Evolutionary conservation across 2,888 invertebrate genomes (phyloP), one percentile per base, ranked within the genome.

Genomic region (Hetaerina titia): DNA sequence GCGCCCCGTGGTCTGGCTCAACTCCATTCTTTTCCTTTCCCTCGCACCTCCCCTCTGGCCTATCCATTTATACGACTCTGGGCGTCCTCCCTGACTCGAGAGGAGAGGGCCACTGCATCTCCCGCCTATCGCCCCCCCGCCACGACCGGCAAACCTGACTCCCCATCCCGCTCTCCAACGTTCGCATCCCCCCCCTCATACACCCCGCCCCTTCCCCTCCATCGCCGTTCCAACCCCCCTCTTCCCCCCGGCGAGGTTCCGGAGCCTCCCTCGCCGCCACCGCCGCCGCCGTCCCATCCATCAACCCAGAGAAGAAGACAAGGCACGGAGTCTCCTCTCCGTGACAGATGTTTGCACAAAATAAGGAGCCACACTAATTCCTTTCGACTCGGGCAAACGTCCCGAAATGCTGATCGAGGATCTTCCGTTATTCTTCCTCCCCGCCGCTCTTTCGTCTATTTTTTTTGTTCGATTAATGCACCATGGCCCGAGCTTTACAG

Each of bases 321-420:
- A 90, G 64, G 45, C 64, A 45, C 64, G 45, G 69, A 69, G 81
- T 31, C 56, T 74, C 56, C 92, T 25, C 64, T 69, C n/a, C 9
- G 92, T 92, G 92, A 92, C 92, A 92, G 92, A 45, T 92, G 92
- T 92, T 69, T 92, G 92, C 56, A 69, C 64, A 69, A 92, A 92
- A 92, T 56, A 64, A 45, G 31, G 31, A 92, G 92, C 15, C 69
- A 57, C 15, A 22, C 92, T 74, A 74, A 92, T 92, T 74, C 92
- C 92, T 69, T 74, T 56, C 22, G 69, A 74, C 92, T 64, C 69
- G 45, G 56, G 56, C 56, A 92, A 81, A 56, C 63, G n/a, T 90
- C 64, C 9, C 56, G 69, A 56, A 57, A 90, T 63, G 22, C 89
- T 58, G 56, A n/a, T 89, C 58, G 31, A 58, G 57, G 56, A 58